These are phyloP conservation scores for Crotophaga sulcirostris DNA, from an alignment of 2,113 vertebrate species.

Conservation along the genomic window DNA sequence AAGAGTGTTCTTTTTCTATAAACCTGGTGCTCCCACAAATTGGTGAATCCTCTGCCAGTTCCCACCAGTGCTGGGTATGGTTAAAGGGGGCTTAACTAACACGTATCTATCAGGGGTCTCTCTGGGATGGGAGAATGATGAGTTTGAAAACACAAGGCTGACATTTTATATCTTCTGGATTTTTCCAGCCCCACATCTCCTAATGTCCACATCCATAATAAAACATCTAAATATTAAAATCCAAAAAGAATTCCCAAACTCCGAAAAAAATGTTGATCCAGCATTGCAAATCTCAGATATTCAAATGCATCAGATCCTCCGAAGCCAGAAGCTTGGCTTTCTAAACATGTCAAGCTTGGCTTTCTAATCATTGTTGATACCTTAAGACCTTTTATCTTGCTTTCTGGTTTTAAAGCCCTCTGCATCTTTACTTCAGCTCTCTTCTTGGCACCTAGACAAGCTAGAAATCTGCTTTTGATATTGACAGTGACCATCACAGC, in stretches of 20 bases:
- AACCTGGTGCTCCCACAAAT: neutral
- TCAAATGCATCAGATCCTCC: neutral
- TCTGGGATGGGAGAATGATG: neutral
- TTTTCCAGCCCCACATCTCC: neutral
- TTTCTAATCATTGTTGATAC: neutral
- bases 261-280: neutral
- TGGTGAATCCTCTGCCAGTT: neutral
- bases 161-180: neutral
- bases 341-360: neutral
- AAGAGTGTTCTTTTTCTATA: neutral
- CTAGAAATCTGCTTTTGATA: neutral
- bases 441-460: neutral
- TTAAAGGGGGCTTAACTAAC: neutral
- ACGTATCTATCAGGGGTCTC: neutral
- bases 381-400: neutral
- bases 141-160: neutral
- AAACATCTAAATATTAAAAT: neutral
- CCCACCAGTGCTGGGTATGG: neutral
- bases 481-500: neutral
- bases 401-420: neutral
- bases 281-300: neutral
- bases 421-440: neutral
- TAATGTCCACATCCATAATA: neutral
- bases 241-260: neutral
- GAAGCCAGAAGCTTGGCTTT: neutral